A percentile compares a stretch with the other conserved stretches of the same genome.
These are phyloP conservation scores for Psittacus erithacus DNA, from an alignment of 2,113 vertebrate genomes.

Conservation along the genomic window DNA sequence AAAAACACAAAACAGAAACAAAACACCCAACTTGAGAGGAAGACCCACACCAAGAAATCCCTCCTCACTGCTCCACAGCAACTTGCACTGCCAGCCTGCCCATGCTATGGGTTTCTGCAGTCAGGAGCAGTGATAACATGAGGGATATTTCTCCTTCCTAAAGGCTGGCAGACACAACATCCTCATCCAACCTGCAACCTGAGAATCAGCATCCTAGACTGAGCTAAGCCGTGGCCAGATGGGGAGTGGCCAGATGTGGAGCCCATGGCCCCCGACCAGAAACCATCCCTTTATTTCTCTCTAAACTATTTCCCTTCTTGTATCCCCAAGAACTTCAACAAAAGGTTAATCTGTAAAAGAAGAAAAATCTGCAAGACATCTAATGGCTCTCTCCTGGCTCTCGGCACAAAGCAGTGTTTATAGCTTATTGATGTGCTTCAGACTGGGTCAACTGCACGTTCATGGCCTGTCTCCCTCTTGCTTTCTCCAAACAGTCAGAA, in stretches of 20 bases:
- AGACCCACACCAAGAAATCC: neutral
- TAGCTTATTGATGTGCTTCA: neutral
- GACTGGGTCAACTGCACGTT: neutral
- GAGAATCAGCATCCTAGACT: fast-evolving
- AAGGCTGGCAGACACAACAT: neutral
- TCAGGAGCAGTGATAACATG: neutral
- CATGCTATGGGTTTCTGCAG: neutral
- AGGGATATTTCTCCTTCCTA: neutral
- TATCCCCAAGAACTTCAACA: neutral
- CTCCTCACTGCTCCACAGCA: neutral
- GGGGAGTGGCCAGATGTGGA: neutral
- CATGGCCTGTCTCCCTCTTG: neutral
- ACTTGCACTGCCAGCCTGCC: neutral
- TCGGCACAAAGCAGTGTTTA: neutral
- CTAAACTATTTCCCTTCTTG: neutral
- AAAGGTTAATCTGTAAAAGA: neutral
- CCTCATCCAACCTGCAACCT: neutral
- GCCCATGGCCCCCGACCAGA: fast-evolving
- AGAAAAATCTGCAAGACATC: neutral
- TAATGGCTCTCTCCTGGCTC: neutral
- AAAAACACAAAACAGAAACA: neutral
- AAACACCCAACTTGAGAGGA: neutral
- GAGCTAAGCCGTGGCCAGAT: fast-evolving
- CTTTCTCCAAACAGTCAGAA: neutral
- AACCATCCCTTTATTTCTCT: neutral